A percentile compares a stretch with the other conserved stretches of the same genome.
phyloP scores from a whole-genome alignment of 2,113 vertebrate genomes.

The Eptesicus fuscus region DNA sequence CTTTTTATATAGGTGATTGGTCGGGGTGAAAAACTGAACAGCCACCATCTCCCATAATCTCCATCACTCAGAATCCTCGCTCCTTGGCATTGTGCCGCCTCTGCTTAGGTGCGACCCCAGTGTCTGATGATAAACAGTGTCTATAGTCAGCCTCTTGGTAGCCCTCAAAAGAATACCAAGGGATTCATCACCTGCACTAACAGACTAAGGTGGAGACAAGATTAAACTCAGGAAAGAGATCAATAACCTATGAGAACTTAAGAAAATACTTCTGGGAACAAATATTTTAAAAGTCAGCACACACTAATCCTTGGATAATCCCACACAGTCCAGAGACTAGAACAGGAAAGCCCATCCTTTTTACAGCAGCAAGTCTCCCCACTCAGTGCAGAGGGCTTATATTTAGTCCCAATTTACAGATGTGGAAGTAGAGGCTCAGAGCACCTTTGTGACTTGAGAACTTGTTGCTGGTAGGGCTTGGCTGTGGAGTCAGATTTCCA shows the following conservation, averaged over 20 bases:
- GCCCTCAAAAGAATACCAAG: too few relatives aligned
- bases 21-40: neutral
- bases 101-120: neutral
- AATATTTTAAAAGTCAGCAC: neutral
- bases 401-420: neutral
- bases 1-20: neutral
- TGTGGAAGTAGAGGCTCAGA: neutral
- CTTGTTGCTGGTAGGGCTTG: neutral
- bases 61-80: neutral
- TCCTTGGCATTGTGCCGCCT: neutral
- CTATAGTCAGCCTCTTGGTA: neutral
- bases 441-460: neutral
- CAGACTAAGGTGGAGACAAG: neutral
- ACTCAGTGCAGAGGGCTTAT: neutral
- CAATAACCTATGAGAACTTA: neutral
- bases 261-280: neutral
- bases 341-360: neutral
- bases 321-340: neutral
- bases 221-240: neutral
- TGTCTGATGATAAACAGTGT: neutral
- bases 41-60: neutral
- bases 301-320: neutral
- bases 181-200: neutral
- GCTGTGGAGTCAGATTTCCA: neutral
- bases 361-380: neutral